Percentiles rank a stretch among this genome's conserved stretches.
Evolutionary conservation across 1,140 invertebrate genomes (phyloP).

Genomic region (Drosophila leontia): DNA sequence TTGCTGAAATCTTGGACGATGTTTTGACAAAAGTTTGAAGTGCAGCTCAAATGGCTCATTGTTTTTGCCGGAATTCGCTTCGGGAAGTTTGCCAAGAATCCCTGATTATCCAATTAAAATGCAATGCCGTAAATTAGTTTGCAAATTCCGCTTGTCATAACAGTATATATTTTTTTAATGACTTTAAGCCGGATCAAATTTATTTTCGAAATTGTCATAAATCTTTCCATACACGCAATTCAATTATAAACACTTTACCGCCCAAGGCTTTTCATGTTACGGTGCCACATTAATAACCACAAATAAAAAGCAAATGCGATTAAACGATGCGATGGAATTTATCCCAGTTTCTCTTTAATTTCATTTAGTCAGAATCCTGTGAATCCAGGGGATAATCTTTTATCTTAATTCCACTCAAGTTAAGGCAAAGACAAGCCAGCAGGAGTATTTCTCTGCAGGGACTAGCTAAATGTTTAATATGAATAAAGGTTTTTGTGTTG

Average conservation of each 20-base stretch:
- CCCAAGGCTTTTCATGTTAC: background rate
- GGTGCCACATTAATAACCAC: background rate
- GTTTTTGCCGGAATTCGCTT: slow-evolving; percentile 2
- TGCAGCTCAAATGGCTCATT: slow-evolving; percentile 14
- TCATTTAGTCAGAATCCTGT: background rate
- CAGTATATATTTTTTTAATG: background rate
- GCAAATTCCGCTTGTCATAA: slow-evolving; percentile 1
- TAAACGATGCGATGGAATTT: background rate
- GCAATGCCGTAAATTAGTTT: slow-evolving; percentile 1
- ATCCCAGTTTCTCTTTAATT: background rate
- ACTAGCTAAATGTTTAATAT: slow-evolving; percentile 2
- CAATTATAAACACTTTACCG: slow-evolving; percentile 14
- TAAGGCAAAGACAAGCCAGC: background rate
- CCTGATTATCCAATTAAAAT: slow-evolving; percentile 16
- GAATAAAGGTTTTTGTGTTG: background rate
- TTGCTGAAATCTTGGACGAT: background rate
- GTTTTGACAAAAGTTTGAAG: slow-evolving; percentile 26
- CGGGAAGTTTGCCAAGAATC: slow-evolving; percentile 2
- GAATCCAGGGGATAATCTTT: background rate
- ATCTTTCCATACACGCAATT: slow-evolving; percentile 10
- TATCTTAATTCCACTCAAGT: background rate
- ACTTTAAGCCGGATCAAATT: slow-evolving; percentile 15
- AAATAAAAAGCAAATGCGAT: slow-evolving; percentile 10
- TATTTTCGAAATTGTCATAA: slow-evolving; percentile 1
- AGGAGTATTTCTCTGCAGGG: background rate